Base-by-base conservation (phyloP, 2,888 invertebrate genomes). In the Tromatobia lineatoria region DNA sequence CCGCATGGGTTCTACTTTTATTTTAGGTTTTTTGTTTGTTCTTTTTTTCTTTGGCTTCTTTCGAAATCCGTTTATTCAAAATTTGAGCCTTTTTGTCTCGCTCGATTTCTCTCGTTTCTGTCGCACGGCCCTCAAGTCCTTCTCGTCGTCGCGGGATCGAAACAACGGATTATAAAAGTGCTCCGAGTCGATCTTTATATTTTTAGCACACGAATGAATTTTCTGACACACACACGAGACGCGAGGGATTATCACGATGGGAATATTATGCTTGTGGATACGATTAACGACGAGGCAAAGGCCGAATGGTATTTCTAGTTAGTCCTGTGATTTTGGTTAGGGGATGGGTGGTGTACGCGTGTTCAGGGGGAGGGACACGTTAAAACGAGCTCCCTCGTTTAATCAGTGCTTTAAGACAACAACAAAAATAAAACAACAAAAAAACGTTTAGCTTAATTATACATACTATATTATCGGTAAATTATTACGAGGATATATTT, bases 301-400 rank as follows among this genome's bases (percentile, higher is more conserved):
- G 88, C 87, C 82, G 85, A 89, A 89, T 90, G 91, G 90, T 92
- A 91, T 93, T 90, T 93, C 90, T 93, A 93, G 93, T 93, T 93
- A 93, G 93, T 93, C 93, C 93, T 93, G 93, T 93, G 93, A 93
- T 90, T 92, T 93, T 91, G 92, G 90, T 93, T 93, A 93, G 92
- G 92, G 92, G 89, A 91, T 90, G 89, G 87, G 88, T 90, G 89
- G 90, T 90, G 89, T 81, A 82, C 81, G 85, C 91, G 93, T 93
- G 93, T 91, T 90, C 90, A 86, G 91, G 90, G 91, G 92, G 91
- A 91, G 92, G 90, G 88, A 90, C 93, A 93, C 93, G 92, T 91
- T 93, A 93, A 93, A 83, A 92, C 89, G 90, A 91, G 88, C 93
- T 93, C 93, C 93, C 93, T 93, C 93, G 92, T 91, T 93, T 93